Evolutionary conservation across 2,113 vertebrate species (phyloP).

Genomic region (Zingel zingel): DNA sequence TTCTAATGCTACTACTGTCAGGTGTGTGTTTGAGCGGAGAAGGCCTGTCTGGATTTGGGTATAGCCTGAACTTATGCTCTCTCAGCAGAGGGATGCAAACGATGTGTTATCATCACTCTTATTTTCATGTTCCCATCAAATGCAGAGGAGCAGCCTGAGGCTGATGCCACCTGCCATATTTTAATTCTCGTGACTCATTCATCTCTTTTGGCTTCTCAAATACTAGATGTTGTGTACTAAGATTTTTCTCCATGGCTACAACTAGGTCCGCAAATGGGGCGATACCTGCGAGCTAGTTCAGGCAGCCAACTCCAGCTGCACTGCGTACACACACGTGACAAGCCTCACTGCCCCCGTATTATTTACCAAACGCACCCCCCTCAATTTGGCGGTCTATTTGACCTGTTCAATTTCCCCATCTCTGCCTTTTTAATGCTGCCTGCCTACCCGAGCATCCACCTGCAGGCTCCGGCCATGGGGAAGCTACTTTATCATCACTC

Average conservation of each 20-base stretch:
- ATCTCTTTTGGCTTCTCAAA: neutral
- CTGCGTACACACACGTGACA: too few species aligned
- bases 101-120: slow-evolving; percentile 38
- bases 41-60: neutral
- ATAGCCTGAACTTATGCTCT: neutral
- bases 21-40: neutral
- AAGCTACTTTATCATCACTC: too few species aligned
- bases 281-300: too few species aligned
- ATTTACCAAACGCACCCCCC: too few species aligned
- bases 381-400: too few species aligned
- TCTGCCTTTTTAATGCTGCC: too few species aligned
- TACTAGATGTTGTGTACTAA: neutral
- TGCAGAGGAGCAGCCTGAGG: neutral
- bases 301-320: too few species aligned
- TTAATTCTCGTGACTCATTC: slow-evolving; percentile 22
- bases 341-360: too few species aligned
- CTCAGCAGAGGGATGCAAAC: slow-evolving; percentile 55
- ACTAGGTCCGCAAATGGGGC: too few species aligned
- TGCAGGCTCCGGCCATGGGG: too few species aligned
- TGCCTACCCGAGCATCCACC: too few species aligned
- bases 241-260: neutral
- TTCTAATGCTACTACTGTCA: neutral
- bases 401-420: too few species aligned
- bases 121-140: slow-evolving; percentile 52
- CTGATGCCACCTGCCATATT: slow-evolving; percentile 25